Evolutionary conservation across 2,888 invertebrate species (phyloP).

Genomic region (Agapostemon virescens): DNA sequence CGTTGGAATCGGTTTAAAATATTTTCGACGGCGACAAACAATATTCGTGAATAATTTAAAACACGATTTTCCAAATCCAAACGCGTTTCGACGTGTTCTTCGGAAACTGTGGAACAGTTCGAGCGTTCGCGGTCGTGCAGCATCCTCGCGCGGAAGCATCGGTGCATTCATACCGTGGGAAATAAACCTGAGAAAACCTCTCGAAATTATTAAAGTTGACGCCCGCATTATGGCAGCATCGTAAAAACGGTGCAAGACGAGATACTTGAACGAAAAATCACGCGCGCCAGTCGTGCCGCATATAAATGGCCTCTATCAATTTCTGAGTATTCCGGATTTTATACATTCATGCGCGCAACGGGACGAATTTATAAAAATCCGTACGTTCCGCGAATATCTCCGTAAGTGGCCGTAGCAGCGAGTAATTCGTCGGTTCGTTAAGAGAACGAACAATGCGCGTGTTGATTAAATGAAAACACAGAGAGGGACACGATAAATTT

Average conservation of each 20-base stretch:
- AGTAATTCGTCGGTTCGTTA: background rate
- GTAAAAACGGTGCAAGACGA: background rate
- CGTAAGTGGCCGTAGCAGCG: background rate
- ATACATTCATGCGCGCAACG: too few species aligned
- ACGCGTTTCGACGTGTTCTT: background rate
- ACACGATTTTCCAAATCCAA: background rate
- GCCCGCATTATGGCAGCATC: background rate
- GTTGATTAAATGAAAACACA: background rate
- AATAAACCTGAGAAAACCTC: background rate
- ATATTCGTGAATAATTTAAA: background rate
- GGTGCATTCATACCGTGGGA: background rate
- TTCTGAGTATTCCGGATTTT: background rate
- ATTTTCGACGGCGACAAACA: background rate
- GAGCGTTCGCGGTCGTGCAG: background rate
- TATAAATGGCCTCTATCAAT: background rate
- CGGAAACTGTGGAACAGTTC: background rate
- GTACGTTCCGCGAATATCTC: background rate
- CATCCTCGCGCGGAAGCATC: background rate
- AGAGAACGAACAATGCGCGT: background rate
- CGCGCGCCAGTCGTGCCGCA: background rate
- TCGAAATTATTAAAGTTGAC: background rate
- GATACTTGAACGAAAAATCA: background rate
- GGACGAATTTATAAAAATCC: background rate
- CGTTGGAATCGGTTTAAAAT: background rate
- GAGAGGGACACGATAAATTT: background rate